These are phyloP conservation scores for Hydraecia micacea DNA, from an alignment of 2,888 invertebrate genomes.

Conservation along the genomic window DNA sequence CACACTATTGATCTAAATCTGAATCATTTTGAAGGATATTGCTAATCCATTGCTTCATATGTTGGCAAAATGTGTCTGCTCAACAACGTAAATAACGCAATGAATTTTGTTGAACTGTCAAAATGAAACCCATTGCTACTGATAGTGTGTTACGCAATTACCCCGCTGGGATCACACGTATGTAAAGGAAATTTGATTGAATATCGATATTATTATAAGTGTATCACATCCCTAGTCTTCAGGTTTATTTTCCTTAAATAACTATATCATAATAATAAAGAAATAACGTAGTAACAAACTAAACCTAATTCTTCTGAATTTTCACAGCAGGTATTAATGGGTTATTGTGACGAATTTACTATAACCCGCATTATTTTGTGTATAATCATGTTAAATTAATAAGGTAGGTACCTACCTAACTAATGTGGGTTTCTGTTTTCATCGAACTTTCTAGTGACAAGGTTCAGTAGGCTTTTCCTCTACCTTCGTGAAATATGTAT, in stretches of 20 bases:
- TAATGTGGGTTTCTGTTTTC: neutral
- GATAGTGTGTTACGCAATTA: no score
- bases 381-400: neutral
- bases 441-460: neutral
- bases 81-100: no score
- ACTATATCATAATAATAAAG: neutral
- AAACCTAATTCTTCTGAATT: neutral
- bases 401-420: neutral
- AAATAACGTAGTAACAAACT: neutral
- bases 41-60: no score
- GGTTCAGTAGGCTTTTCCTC: neutral
- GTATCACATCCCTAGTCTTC: slow-evolving; percentile 4
- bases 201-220: slow-evolving; percentile 18
- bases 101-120: no score
- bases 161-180: neutral
- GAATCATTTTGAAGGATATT: no score
- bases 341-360: no score
- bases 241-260: slow-evolving; percentile 28
- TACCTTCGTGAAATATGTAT: neutral
- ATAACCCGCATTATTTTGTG: no score
- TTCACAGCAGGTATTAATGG: neutral
- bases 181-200: neutral
- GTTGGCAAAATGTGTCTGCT: no score
- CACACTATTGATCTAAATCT: no score
- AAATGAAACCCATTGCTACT: no score